These are phyloP conservation scores for Chloebia gouldiae DNA, from an alignment of 2,113 vertebrate genomes.

Conservation along the genomic window DNA sequence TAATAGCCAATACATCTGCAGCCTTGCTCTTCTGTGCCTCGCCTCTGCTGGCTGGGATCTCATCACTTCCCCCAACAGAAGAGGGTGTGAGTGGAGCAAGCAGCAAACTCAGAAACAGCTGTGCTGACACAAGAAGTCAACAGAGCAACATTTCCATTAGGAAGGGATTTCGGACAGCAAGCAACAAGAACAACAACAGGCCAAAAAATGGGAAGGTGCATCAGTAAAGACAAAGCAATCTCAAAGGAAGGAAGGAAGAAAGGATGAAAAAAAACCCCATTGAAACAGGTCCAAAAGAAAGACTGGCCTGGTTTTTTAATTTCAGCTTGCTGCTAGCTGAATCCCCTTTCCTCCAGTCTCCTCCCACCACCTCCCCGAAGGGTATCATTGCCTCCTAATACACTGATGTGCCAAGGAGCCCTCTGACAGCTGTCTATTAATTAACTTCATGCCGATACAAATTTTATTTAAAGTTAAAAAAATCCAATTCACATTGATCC, in stretches of 20 bases:
- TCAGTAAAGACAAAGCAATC: not conserved
- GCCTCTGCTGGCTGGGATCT: not conserved
- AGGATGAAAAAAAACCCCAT: not conserved
- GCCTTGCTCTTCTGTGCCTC: fast-evolving
- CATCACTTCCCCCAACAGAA: not conserved
- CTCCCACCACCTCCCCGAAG: conserved; percentile 31
- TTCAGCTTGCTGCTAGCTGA: conserved; percentile 30
- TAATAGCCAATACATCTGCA: not conserved
- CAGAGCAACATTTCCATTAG: not conserved
- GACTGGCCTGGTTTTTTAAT: conserved; percentile 4
- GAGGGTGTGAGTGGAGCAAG: not conserved
- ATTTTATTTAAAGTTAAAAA: conserved; percentile 76
- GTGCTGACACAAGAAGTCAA: not conserved
- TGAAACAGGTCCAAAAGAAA: not conserved
- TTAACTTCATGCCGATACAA: conserved; percentile 74
- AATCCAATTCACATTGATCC: conserved; percentile 75
- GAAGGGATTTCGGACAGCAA: not conserved
- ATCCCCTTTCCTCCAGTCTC: conserved; percentile 25
- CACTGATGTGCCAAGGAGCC: conserved; percentile 60
- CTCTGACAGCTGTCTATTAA: conserved; percentile 74
- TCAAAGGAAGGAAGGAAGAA: not conserved
- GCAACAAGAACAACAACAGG: not conserved
- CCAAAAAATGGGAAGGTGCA: not conserved
- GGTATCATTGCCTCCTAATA: conserved; percentile 41
- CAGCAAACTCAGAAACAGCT: not conserved